phyloP scores from a whole-genome alignment of 2,113 vertebrate genomes.

The Dipodomys ordii region DNA sequence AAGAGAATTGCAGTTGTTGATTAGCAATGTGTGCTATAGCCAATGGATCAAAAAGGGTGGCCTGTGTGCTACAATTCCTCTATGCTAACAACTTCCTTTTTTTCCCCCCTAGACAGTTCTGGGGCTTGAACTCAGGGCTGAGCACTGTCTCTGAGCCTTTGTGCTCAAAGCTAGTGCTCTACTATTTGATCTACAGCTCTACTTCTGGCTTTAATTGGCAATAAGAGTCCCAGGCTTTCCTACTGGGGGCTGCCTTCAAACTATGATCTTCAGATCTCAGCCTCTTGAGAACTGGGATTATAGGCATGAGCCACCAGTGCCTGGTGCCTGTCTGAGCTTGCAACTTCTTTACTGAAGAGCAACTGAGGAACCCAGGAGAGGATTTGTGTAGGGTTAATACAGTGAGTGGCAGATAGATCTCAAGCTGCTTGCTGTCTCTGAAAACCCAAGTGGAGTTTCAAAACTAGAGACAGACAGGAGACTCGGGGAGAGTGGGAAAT shows the following conservation, averaged over 20 bases:
- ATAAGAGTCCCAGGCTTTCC: too few species aligned
- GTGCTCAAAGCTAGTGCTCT: too few species aligned
- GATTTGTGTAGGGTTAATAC: neutral
- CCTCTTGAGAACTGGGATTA: too few species aligned
- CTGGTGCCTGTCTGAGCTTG: too few species aligned
- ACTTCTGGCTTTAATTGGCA: too few species aligned
- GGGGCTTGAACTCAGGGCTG: too few species aligned
- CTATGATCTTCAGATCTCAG: too few species aligned
- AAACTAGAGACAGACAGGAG: neutral
- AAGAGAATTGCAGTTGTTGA: conserved; percentile 20
- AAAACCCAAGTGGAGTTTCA: neutral
- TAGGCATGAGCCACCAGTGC: too few species aligned
- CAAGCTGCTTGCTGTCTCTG: neutral
- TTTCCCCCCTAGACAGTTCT: too few species aligned
- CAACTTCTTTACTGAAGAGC: neutral
- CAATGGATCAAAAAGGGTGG: neutral
- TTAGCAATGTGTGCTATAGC: conserved; percentile 64
- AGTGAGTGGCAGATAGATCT: neutral
- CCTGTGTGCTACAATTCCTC: neutral
- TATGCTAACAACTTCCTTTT: neutral
- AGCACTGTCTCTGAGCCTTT: too few species aligned
- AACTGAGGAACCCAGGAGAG: neutral
- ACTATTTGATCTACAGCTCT: too few species aligned
- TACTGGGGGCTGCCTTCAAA: too few species aligned
- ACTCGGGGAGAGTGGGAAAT: neutral